phyloP scores from a whole-genome alignment of 2,888 invertebrate species.

The Eulithis testata region DNA sequence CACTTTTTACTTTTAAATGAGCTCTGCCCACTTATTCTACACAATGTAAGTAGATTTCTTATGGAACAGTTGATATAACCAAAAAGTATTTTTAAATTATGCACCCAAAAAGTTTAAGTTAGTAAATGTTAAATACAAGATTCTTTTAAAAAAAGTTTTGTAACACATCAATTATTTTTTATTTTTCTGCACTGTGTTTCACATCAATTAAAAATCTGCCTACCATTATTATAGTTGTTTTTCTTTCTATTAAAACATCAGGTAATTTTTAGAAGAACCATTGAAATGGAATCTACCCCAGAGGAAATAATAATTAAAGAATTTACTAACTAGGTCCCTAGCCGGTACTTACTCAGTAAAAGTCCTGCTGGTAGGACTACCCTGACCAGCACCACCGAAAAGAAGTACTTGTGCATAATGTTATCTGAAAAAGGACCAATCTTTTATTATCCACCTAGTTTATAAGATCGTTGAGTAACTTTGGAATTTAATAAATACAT shows the following conservation, averaged over 20 bases:
- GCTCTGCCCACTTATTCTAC: too few relatives aligned
- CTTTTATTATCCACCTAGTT: background rate
- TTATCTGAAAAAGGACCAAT: slow-evolving; percentile 50
- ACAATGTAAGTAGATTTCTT: background rate
- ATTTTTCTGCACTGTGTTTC: too few relatives aligned
- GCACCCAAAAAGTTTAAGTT: too few relatives aligned
- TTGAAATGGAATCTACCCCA: too few relatives aligned
- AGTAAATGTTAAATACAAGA: too few relatives aligned
- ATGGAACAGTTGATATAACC: background rate
- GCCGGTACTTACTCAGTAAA: slow-evolving; percentile 67
- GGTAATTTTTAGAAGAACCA: too few relatives aligned
- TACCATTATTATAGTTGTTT: too few relatives aligned
- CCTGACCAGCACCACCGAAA: slow-evolving; percentile 64
- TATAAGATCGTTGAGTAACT: background rate
- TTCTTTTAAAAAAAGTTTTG: too few relatives aligned
- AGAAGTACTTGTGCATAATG: slow-evolving; percentile 66
- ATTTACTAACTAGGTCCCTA: background rate
- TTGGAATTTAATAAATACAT: background rate
- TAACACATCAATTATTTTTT: too few relatives aligned
- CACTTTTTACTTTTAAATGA: background rate
- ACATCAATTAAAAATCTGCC: too few relatives aligned
- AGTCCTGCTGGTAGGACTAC: slow-evolving; percentile 68
- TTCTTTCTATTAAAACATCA: too few relatives aligned
- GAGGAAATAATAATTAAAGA: too few relatives aligned
- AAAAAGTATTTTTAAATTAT: background rate